Evolutionary conservation across 2,797 vertebrate species (phyloP), one percentile per base, ranked within the genome.

Genomic region (Spondyliosoma cantharus): DNA sequence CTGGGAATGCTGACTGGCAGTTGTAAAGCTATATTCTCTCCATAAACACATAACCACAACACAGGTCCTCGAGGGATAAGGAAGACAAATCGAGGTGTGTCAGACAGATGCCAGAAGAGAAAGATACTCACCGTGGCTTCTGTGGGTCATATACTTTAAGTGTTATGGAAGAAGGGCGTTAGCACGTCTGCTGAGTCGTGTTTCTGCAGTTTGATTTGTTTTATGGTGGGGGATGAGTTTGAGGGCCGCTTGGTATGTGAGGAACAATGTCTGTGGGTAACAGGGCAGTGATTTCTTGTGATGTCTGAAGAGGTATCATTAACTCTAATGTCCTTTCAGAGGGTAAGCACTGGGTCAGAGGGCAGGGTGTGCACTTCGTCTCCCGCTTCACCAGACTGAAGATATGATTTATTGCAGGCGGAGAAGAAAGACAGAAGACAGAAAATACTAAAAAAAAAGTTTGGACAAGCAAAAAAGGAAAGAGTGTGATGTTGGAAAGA

Each of bases 111-210:
- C 74, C 85, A 79, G 74, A 74, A 80, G 76, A 77, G 68, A 59
- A 37, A 67, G 81, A 88, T 76, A 80, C 80, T 76, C 60, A 67
- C 56, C 19, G 0, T 60, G 76, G 56, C 37, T 78, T 87, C 88
- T 80, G 87, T 84, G 81, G 86, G 73, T 88, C 88, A 84, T 89
- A 86, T 87, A 91, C 86, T 87, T 90, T 81, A 82, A 87, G 72
- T 87, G 79, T 87, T 83, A 87, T 87, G 82, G 80, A 85, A 66
- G 46, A 74, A 75, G 73, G 48, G 68, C 62, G 49, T 76, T 69
- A 76, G 71, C 70, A 57, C 7, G 9, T 84, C 80, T 73, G 54
- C 60, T 74, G 57, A 48, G 64, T 52, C 3, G 2, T 73, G 71
- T 84, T 71, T 78, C 22, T 74, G 46, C 53, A 43, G 60, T 52